These are phyloP conservation scores for Drosophila cognata DNA, from an alignment of 2,888 invertebrate species.

Conservation along the genomic window DNA sequence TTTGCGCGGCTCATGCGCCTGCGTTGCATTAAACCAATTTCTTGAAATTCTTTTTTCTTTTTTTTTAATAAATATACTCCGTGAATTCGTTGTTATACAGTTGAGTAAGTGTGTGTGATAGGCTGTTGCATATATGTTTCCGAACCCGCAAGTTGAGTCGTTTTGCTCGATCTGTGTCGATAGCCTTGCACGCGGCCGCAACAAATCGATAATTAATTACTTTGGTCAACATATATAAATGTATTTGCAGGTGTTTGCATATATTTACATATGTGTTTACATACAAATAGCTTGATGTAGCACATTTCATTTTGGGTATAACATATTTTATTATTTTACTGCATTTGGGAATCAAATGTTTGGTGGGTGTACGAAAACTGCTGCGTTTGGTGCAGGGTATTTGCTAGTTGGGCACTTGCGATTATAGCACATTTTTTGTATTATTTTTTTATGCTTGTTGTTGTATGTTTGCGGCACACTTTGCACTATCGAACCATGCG, in stretches of 20 bases:
- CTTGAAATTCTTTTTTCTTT: conserved; percentile 63
- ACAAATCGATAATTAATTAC: neutral
- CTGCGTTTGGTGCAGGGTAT: neutral
- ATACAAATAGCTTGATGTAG: neutral
- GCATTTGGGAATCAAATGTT: neutral
- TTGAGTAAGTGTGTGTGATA: neutral
- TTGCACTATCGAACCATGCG: conserved; percentile 75
- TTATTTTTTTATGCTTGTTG: conserved; percentile 20
- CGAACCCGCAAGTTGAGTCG: neutral
- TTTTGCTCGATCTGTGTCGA: neutral
- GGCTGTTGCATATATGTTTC: neutral
- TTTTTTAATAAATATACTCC: conserved; percentile 8
- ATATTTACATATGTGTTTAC: neutral
- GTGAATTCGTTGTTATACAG: neutral
- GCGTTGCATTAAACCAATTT: conserved; percentile 70
- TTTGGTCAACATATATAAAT: neutral
- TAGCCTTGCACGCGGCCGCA: neutral
- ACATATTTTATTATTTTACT: neutral
- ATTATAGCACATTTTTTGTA: neutral
- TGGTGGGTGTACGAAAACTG: neutral
- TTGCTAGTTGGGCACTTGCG: neutral
- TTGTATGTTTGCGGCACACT: conserved; percentile 69
- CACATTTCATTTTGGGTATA: neutral
- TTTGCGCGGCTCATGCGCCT: conserved; percentile 26
- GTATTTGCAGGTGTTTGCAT: neutral